Base-by-base conservation (phyloP, 2,888 invertebrate genomes). In the Cephus spinipes region DNA sequence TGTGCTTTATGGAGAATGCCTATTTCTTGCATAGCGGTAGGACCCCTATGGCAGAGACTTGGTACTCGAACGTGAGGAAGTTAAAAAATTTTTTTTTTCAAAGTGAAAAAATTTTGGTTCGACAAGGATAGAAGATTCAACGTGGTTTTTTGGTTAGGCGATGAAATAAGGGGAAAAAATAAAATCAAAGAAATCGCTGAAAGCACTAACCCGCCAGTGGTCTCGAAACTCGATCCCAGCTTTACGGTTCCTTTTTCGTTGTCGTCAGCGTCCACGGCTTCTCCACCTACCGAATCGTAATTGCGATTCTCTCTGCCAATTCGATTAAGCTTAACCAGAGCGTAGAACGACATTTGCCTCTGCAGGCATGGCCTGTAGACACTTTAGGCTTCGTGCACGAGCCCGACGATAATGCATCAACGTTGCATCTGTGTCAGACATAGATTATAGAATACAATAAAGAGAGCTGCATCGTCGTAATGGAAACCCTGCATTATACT, bases 1-100 rank as follows among this genome's bases (percentile, higher is more conserved):
- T 82, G 80, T 85, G 82, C 83, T 84, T 84, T 83, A 83, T 83
- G 83, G 82, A 84, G 83, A 85, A 81, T 30, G 32, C 31, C 71
- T 23, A 9, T 32, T 32, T 4, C 71, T 69, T 9, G 69, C 11
- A 3, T 0, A 4, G 30, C 30, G 30, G 4, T 4, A 40, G 6
- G 15, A 6, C 23, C 9, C 23, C 40, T 40, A 23, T 0, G 40
- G 6, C 2, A 40, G 1, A 4, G 6, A 40, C 40, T 9, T 40
- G 40, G 75, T 55, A 23, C 34, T 73, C 74, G 76, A 74, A 68
- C 69, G 55, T 76, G 77, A 76, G 80, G 76, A 80, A 79, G 78
- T 79, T 73, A 75, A 35, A 68, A 74, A 34, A 73, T 40, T 69
- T 31, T 74, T 30, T 71, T 32, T 74, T 73, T 15, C 69, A n/a